These are phyloP conservation scores for Mycteria americana DNA, from an alignment of 2,797 vertebrate genomes.

Conservation along the genomic window DNA sequence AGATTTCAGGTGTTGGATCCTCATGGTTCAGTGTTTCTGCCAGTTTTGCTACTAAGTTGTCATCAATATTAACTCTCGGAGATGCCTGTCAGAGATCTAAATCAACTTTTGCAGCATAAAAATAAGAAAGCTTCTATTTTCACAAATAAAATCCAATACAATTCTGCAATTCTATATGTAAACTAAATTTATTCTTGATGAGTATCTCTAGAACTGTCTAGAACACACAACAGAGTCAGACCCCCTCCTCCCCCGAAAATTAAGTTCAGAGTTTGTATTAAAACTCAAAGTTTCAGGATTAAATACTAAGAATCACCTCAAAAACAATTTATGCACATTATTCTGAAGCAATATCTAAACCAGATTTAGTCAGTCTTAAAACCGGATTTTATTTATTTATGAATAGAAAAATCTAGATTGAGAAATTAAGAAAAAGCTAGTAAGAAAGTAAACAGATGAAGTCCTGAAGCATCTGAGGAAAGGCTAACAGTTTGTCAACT, in stretches of 20 bases:
- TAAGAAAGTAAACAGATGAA: not conserved
- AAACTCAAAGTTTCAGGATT: not conserved
- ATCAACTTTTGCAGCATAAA: constrained; percentile 34
- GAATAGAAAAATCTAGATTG: not conserved
- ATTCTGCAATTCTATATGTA: not conserved
- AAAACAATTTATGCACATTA: not conserved
- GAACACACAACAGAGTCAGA: not conserved
- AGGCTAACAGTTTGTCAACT: not conserved
- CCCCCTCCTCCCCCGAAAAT: not conserved
- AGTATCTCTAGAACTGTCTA: not conserved
- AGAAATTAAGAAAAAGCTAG: not conserved
- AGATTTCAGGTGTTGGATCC: constrained; percentile 96
- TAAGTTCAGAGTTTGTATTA: not conserved
- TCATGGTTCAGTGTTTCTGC: constrained; percentile 92
- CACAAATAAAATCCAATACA: not conserved
- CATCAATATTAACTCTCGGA: constrained; percentile 93
- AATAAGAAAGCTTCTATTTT: not conserved
- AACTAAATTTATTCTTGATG: not conserved
- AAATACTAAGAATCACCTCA: not conserved
- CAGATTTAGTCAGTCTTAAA: not conserved
- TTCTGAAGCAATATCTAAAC: not conserved
- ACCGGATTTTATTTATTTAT: not conserved
- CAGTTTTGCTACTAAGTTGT: constrained; percentile 83
- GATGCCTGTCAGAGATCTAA: constrained; percentile 83
- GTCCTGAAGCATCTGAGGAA: not conserved